Evolutionary conservation across 2,113 vertebrate species (phyloP).

Genomic region (Eulacestoma nigropectus): DNA sequence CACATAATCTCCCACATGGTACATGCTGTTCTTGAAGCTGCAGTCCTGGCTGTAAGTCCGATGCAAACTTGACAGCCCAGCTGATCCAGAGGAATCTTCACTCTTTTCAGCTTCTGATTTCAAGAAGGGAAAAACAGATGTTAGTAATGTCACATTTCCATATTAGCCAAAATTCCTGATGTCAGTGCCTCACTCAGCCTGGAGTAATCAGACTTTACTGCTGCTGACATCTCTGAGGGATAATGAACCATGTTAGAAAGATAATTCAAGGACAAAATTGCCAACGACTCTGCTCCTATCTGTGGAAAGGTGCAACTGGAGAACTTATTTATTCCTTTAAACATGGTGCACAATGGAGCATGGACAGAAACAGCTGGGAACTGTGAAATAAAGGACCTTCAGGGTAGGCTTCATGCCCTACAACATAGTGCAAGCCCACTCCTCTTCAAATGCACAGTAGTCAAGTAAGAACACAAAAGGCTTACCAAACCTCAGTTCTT

Average conservation of each 20-base stretch:
- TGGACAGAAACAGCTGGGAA: background rate
- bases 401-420: background rate
- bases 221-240: background rate
- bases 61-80: slow-evolving; percentile 84
- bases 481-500: background rate
- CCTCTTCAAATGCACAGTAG: background rate
- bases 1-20: slow-evolving; percentile 95
- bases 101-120: slow-evolving; percentile 93
- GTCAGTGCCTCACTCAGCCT: background rate
- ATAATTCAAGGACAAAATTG: background rate
- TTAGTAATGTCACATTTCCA: background rate
- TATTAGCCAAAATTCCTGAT: fast-evolving
- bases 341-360: background rate
- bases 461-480: background rate
- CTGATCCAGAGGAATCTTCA: slow-evolving; percentile 83
- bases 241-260: background rate
- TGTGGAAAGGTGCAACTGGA: background rate
- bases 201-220: background rate
- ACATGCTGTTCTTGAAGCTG: slow-evolving; percentile 98
- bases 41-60: slow-evolving; percentile 97
- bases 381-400: background rate
- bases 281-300: background rate
- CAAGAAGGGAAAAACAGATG: background rate
- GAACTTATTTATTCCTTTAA: background rate
- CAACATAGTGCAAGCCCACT: background rate